These are phyloP conservation scores for Morone saxatilis DNA, from an alignment of 2,113 vertebrate species.

Conservation along the genomic window DNA sequence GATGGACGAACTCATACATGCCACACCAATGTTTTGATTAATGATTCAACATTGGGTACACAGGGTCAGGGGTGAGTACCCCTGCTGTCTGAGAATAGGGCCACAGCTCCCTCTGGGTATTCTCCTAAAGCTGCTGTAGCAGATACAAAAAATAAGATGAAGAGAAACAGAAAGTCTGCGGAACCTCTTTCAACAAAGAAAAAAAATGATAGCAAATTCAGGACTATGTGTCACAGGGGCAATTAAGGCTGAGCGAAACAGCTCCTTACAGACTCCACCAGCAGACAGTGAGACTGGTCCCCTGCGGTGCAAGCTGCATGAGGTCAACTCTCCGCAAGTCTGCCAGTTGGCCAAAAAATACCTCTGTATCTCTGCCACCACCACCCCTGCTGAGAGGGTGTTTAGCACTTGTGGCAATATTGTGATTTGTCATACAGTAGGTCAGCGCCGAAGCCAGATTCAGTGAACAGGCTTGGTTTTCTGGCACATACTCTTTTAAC, in stretches of 20 bases:
- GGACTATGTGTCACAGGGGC: constrained; percentile 57
- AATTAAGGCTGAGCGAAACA: constrained; percentile 68
- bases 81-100: constrained; percentile 33
- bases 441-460: constrained; percentile 53
- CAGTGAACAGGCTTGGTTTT: constrained; percentile 46
- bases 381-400: constrained; percentile 65
- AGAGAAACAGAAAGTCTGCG: constrained; percentile 1
- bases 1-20: background rate
- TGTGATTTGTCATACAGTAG: constrained; percentile 66
- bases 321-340: constrained; percentile 68
- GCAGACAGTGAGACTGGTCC: constrained; percentile 61
- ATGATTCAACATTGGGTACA: constrained; percentile 33
- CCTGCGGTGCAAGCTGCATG: constrained; percentile 53
- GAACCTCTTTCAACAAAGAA: constrained; percentile 32
- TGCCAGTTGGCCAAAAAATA: constrained; percentile 64
- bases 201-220: constrained; percentile 21
- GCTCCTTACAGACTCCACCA: constrained; percentile 49
- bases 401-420: constrained; percentile 68
- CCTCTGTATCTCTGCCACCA: constrained; percentile 56
- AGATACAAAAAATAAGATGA: constrained; percentile 32
- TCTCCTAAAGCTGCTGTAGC: constrained; percentile 27
- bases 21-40: constrained; percentile 56
- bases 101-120: constrained; percentile 39
- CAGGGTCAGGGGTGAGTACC: constrained; percentile 6
- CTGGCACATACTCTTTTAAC: constrained; percentile 34